These are phyloP conservation scores for Cherax quadricarinatus DNA, from an alignment of 1,140 invertebrate species.

Conservation along the genomic window DNA sequence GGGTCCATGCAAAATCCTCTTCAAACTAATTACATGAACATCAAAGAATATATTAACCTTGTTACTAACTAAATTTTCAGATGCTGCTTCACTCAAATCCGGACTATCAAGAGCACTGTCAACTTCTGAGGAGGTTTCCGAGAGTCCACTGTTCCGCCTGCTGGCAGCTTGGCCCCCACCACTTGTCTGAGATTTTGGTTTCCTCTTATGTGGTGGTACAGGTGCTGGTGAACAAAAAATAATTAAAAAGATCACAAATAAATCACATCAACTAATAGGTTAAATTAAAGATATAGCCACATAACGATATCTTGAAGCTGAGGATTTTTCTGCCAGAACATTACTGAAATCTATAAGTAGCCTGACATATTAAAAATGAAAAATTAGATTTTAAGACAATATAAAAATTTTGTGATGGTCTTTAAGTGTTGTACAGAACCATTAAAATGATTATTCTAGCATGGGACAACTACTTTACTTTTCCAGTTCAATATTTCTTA, in stretches of 20 bases:
- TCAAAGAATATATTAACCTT: constrained; percentile 32
- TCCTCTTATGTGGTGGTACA: constrained; percentile 45
- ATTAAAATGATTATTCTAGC: too few species aligned
- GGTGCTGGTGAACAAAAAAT: constrained; percentile 26
- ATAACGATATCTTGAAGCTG: too few species aligned
- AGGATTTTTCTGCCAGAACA: too few species aligned
- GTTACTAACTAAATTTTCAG: constrained; percentile 49
- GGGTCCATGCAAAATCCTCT: background rate
- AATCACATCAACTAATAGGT: too few species aligned
- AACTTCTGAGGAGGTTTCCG: constrained; percentile 57
- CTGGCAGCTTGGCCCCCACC: background rate
- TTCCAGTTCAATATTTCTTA: too few species aligned
- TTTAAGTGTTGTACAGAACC: too few species aligned
- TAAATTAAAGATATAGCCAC: too few species aligned
- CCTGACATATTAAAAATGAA: too few species aligned
- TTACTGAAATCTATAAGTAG: too few species aligned
- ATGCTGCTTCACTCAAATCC: constrained; percentile 28
- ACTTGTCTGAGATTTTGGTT: constrained; percentile 26
- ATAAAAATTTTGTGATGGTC: too few species aligned
- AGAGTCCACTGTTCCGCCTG: constrained; percentile 49
- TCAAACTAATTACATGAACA: background rate
- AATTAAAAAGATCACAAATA: background rate
- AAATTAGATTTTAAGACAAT: too few species aligned
- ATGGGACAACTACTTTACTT: too few species aligned
- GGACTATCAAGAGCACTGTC: constrained; percentile 66